Conservation (phyloP, 1,140 invertebrate genomes). For the Philaenus spumarius region DNA sequence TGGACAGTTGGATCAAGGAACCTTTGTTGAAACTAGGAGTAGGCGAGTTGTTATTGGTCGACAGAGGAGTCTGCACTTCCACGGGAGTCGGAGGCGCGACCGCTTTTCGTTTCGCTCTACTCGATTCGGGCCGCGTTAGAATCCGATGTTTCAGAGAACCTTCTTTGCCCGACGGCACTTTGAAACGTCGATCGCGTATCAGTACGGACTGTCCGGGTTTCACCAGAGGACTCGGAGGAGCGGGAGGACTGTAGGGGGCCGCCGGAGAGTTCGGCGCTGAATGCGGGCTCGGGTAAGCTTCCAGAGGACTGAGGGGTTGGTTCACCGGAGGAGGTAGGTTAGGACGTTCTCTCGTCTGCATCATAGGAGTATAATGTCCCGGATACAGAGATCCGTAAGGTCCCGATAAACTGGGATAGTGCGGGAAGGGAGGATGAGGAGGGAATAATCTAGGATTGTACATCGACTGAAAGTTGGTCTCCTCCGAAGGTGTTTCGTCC, state of each 20-base stretch:
- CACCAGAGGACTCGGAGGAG: not conserved
- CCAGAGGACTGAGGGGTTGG: constrained; percentile 15
- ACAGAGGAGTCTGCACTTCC: not conserved
- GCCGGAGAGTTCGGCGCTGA: constrained; percentile 8
- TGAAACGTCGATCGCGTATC: constrained; percentile 8
- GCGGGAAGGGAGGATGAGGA: constrained; percentile 8
- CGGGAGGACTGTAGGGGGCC: constrained; percentile 1
- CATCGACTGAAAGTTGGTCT: not conserved
- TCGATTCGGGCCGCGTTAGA: constrained; percentile 8
- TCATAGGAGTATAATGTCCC: constrained; percentile 17
- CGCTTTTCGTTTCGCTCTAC: not conserved
- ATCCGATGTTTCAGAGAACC: constrained; percentile 15
- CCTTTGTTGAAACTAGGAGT: constrained; percentile 54
- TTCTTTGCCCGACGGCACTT: constrained; percentile 19
- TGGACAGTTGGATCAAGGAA: constrained; percentile 65
- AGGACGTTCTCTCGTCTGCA: constrained; percentile 8
- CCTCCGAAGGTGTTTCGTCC: constrained; percentile 10
- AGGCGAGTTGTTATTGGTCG: constrained; percentile 34
- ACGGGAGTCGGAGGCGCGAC: not conserved
- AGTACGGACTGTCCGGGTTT: not conserved
- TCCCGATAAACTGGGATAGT: constrained; percentile 20
- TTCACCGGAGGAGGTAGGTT: constrained; percentile 15
- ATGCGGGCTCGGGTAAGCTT: constrained; percentile 17
- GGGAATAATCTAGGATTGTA: constrained; percentile 12
- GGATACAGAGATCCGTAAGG: constrained; percentile 20